These are phyloP conservation scores for Nycticryphes semicollaris DNA, from an alignment of 2,113 vertebrate genomes.

Conservation along the genomic window DNA sequence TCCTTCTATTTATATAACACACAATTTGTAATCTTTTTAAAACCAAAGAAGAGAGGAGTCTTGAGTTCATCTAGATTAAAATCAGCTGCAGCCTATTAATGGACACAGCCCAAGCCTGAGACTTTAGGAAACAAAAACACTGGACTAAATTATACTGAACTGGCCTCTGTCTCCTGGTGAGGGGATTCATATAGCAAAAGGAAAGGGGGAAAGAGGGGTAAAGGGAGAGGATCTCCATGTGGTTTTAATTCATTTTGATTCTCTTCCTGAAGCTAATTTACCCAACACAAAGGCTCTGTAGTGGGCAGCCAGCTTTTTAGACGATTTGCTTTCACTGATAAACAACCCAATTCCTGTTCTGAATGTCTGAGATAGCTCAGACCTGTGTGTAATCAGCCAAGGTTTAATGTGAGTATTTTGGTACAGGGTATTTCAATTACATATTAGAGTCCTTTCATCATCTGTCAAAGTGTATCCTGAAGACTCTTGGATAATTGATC, in stretches of 20 bases:
- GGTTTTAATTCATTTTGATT: conserved; percentile 80
- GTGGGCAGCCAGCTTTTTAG: conserved; percentile 43
- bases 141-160: conserved; percentile 76
- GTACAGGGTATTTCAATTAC: conserved; percentile 71
- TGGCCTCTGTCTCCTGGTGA: conserved; percentile 73
- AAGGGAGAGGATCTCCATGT: conserved; percentile 72
- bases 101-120: conserved; percentile 70
- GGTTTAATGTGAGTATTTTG: conserved; percentile 74
- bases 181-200: conserved; percentile 49
- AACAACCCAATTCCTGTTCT: conserved; percentile 62
- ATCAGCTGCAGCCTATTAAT: conserved; percentile 80
- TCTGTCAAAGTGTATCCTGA: conserved; percentile 59
- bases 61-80: conserved; percentile 78
- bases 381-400: conserved; percentile 72
- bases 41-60: conserved; percentile 69
- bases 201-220: conserved; percentile 28
- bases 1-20: conserved; percentile 67
- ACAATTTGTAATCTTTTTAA: conserved; percentile 78
- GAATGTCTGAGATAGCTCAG: conserved; percentile 61
- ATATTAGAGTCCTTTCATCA: conserved; percentile 73
- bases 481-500: conserved; percentile 44
- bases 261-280: conserved; percentile 78
- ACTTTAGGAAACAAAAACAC: conserved; percentile 81
- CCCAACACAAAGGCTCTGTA: conserved; percentile 72
- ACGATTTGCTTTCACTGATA: conserved; percentile 61